Evolutionary conservation across 2,888 invertebrate genomes (phyloP).

Genomic region (Drosophila sordidula): DNA sequence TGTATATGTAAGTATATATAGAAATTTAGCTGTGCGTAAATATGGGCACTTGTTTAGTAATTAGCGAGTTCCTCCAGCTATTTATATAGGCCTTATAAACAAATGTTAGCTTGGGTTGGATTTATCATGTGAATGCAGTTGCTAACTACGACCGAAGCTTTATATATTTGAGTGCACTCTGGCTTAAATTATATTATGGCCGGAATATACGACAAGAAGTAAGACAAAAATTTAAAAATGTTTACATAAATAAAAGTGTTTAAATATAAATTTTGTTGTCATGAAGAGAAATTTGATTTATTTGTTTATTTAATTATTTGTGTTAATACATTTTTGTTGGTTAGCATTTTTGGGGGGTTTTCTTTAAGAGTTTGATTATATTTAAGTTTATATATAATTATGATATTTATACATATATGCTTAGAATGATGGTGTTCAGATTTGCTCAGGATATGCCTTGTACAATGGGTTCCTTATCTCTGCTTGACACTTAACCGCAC

Average conservation of each 20-base stretch:
- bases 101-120: background rate
- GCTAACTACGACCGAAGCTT: background rate
- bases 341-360: too few relatives aligned
- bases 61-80: constrained; percentile 10
- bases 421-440: too few relatives aligned
- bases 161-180: background rate
- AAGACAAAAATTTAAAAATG: too few relatives aligned
- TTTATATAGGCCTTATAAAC: background rate
- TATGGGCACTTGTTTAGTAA: constrained; percentile 37
- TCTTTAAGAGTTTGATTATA: too few relatives aligned
- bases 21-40: constrained; percentile 10
- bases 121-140: background rate
- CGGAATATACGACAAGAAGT: too few relatives aligned
- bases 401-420: too few relatives aligned
- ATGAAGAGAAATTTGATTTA: too few relatives aligned
- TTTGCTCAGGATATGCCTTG: background rate
- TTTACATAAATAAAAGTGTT: too few relatives aligned
- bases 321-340: too few relatives aligned
- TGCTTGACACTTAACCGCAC: background rate
- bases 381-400: too few relatives aligned
- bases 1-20: constrained; percentile 13
- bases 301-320: too few relatives aligned
- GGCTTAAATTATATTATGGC: background rate
- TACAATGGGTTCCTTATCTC: constrained; percentile 17
- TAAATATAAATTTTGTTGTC: too few relatives aligned